A percentile compares a stretch with the other conserved stretches of the same genome.
These are phyloP conservation scores for Argyra leucocephala DNA, from an alignment of 2,888 invertebrate species.

Conservation along the genomic window DNA sequence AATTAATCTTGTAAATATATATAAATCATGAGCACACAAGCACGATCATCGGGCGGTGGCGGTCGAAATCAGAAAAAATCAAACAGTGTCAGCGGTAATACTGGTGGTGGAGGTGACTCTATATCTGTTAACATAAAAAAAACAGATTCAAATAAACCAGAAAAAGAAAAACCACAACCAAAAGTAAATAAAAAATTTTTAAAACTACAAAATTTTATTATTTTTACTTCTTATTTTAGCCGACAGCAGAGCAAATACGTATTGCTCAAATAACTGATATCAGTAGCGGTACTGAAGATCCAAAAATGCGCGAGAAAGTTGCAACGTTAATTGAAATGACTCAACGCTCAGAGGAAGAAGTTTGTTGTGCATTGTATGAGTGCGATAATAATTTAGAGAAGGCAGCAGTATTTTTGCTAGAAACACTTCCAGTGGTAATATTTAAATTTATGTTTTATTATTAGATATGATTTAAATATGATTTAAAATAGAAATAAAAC, in stretches of 20 bases:
- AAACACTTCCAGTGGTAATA: conserved; percentile 42
- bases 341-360: conserved; percentile 79
- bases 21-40: conserved; percentile 44
- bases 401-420: conserved; percentile 46
- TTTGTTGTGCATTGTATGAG: conserved; percentile 85
- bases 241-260: conserved; percentile 75
- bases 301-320: conserved; percentile 59
- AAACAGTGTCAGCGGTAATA: conserved; percentile 35
- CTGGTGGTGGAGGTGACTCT: conserved; percentile 39
- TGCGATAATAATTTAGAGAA: conserved; percentile 79
- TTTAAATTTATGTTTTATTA: no score
- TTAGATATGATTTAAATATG: not conserved
- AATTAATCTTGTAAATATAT: conserved; percentile 44
- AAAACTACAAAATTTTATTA: not conserved
- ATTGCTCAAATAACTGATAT: conserved; percentile 74
- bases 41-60: conserved; percentile 41
- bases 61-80: conserved; percentile 43
- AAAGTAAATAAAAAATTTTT: conserved; percentile 35
- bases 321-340: conserved; percentile 84
- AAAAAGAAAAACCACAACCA: conserved; percentile 50
- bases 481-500: not conserved
- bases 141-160: conserved; percentile 52
- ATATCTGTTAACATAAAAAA: conserved; percentile 44
- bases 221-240: conserved; percentile 41
- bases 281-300: conserved; percentile 51